A percentile compares a stretch with the other conserved stretches of the same genome.
phyloP scores from a whole-genome alignment of 2,888 invertebrate genomes.

The Stomorhina lunata region DNA sequence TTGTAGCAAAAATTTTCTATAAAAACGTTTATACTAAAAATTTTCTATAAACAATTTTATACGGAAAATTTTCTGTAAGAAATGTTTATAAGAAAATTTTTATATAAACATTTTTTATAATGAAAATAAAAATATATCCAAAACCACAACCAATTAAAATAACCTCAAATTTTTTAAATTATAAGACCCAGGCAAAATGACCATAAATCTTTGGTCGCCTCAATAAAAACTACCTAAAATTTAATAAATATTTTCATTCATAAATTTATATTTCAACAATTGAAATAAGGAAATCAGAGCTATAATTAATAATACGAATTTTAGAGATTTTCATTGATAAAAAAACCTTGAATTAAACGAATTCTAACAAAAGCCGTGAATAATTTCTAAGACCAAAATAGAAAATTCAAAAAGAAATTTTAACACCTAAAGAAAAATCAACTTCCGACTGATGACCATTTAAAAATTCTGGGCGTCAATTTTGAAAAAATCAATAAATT shows the following conservation, averaged over 20 bases:
- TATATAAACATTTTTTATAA: too few relatives aligned
- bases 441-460: constrained; percentile 28
- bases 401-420: constrained; percentile 5
- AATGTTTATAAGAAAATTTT: too few relatives aligned
- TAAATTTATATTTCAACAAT: background rate
- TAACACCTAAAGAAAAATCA: constrained; percentile 42
- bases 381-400: constrained; percentile 38
- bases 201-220: background rate
- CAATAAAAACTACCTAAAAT: background rate
- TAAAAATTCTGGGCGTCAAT: constrained; percentile 33
- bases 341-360: background rate
- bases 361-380: constrained; percentile 45
- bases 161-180: background rate
- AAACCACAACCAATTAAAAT: constrained; percentile 27
- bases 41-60: too few relatives aligned
- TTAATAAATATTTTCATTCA: constrained; percentile 26
- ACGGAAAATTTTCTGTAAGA: too few relatives aligned
- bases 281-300: constrained; percentile 14
- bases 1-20: too few relatives aligned
- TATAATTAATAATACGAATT: constrained; percentile 49
- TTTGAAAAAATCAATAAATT: constrained; percentile 37
- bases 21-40: too few relatives aligned
- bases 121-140: too few relatives aligned
- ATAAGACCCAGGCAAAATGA: background rate
- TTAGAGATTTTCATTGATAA: constrained; percentile 33